Conservation (phyloP, 92 coral and sea anemone genomes). For the Epizoanthus ramosus region DNA sequence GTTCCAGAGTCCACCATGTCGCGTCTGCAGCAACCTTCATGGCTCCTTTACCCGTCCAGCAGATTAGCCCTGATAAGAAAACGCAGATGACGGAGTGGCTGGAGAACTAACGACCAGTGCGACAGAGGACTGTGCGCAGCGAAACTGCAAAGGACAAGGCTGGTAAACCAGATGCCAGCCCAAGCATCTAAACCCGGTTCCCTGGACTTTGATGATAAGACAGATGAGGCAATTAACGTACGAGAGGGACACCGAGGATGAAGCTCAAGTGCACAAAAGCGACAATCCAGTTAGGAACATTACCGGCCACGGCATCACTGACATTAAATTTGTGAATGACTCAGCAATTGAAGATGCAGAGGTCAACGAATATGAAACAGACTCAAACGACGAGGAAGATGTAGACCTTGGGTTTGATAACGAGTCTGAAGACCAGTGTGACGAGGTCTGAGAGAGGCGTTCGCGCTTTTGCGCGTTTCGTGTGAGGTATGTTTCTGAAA, state of each 20-base stretch:
- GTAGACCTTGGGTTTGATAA: conserved; percentile 4
- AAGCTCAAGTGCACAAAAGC: background rate
- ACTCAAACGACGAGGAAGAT: conserved; percentile 15
- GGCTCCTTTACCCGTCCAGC: conserved; percentile 1
- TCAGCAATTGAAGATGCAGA: conserved; percentile 4
- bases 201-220: too few relatives aligned
- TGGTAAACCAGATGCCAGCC: too few relatives aligned
- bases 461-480: conserved; percentile 27
- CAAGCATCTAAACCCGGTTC: too few relatives aligned
- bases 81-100: too few relatives aligned
- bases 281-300: conserved; percentile 11
- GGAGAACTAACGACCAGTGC: too few relatives aligned
- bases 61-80: background rate
- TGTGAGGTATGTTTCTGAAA: conserved; percentile 4
- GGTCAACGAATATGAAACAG: conserved; percentile 3
- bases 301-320: conserved; percentile 7
- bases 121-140: too few relatives aligned
- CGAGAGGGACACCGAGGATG: conserved; percentile 7
- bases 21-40: background rate
- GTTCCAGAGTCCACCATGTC: conserved; percentile 17
- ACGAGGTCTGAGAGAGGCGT: conserved; percentile 1
- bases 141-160: too few relatives aligned
- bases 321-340: conserved; percentile 8
- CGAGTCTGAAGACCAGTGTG: conserved; percentile 16
- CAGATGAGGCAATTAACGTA: too few relatives aligned